phyloP scores from a whole-genome alignment of 2,113 vertebrate species.

The Pterocles gutturalis region DNA sequence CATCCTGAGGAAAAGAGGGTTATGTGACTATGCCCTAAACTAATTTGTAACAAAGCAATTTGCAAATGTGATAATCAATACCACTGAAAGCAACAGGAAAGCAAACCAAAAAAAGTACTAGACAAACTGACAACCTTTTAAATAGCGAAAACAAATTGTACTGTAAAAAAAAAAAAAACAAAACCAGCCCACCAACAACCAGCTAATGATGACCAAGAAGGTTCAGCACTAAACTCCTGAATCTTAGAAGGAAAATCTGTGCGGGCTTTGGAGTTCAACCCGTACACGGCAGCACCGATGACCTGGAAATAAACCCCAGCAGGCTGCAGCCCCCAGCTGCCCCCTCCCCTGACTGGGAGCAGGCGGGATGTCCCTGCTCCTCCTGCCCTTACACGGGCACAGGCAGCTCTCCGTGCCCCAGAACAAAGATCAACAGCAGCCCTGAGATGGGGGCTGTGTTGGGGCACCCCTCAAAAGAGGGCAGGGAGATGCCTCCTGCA shows the following conservation, averaged over 20 bases:
- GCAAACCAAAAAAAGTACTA: not conserved
- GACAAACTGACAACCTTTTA: not conserved
- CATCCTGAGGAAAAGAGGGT: not conserved
- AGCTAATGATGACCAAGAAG: not conserved
- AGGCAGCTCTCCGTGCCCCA: not conserved
- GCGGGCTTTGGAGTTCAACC: not conserved
- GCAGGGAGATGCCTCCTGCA: not conserved
- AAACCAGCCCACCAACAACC: too few species aligned
- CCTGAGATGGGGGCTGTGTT: not conserved
- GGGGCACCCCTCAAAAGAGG: not conserved
- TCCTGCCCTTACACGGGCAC: not conserved
- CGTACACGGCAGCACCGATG: not conserved
- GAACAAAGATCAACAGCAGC: not conserved
- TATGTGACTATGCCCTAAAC: not conserved
- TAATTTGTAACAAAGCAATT: not conserved
- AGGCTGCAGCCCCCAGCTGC: not conserved
- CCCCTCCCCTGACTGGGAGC: not conserved
- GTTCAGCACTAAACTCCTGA: not conserved
- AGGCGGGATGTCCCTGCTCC: not conserved
- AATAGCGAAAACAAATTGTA: not conserved
- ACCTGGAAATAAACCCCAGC: not conserved
- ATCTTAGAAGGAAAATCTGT: not conserved
- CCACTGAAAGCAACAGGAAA: not conserved
- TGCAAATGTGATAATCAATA: not conserved
- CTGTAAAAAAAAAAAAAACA: not conserved